Base-by-base conservation (phyloP, 1,140 invertebrate species). In the Trachymyrmex cornetzi region DNA sequence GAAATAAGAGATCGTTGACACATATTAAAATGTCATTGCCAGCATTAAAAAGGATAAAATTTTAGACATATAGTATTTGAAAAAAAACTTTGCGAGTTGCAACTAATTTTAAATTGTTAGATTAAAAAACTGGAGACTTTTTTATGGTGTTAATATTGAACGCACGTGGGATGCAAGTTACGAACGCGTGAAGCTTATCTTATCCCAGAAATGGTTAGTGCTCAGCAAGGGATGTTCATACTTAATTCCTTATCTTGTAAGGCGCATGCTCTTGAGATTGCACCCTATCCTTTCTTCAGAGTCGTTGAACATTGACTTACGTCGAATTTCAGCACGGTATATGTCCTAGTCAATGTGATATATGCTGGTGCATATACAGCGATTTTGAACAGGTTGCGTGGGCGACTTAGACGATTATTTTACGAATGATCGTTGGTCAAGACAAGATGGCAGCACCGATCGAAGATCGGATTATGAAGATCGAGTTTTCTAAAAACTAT, bases 191-290 rank as follows among this genome's bases (percentile, higher is more conserved):
- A 87, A 86, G 87, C 90, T 94, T 94, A 95, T 95, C 94, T 95
- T 94, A 94, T 94, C 92, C 91, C n/a, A 88, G 87, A 61, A 88
- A 91, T 92, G 91, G 89, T 93, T 92, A 90, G 90, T 90, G 91
- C 87, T 92, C 82, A 81, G 75, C 86, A 53, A 89, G 90, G 82
- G 90, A 89, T 91, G 92, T 93, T 93, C 92, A 88, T 94, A 94
- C 91, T 94, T 94, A 95, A 94, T 94, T 93, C 86, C 93, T 95
- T 95, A 95, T 95, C 94, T 94, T 94, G 94, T 94, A 93, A 93
- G 93, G 92, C 92, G 91, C 92, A 93, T 93, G 92, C 93, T 67
- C n/a, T 94, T 94, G 94, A 95, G 93, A 95, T 94, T 95, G 93
- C 92, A 91, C 89, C 89, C 85, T 86, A 24, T 27, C 90, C 81